A percentile compares a stretch with the other conserved stretches of the same genome.
These are phyloP conservation scores for Drosophila pseudotakahashii DNA, from an alignment of 2,888 invertebrate genomes.

Conservation along the genomic window DNA sequence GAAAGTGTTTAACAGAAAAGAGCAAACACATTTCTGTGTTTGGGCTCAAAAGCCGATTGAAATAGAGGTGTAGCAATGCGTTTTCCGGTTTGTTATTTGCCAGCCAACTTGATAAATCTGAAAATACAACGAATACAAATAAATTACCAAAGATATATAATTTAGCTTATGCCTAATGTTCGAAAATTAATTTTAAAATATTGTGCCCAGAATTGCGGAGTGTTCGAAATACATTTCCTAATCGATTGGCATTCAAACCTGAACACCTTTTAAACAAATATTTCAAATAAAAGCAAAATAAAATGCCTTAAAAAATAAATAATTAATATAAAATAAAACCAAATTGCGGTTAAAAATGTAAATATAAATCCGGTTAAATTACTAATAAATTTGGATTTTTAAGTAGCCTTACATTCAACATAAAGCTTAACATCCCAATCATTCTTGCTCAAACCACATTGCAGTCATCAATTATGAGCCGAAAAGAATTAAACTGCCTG, in stretches of 20 bases:
- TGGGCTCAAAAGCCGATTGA: constrained; percentile 11
- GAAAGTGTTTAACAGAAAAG: constrained; percentile 50
- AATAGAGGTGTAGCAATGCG: constrained; percentile 3
- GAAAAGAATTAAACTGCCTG: constrained; percentile 46
- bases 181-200: too few species aligned
- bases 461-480: constrained; percentile 12
- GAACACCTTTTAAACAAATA: too few species aligned
- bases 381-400: background rate
- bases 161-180: too few species aligned
- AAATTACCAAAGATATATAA: background rate
- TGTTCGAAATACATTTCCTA: too few species aligned
- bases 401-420: background rate
- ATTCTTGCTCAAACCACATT: background rate
- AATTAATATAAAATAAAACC: too few species aligned
- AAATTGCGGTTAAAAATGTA: background rate
- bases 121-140: background rate
- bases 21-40: constrained; percentile 62
- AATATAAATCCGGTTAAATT: background rate
- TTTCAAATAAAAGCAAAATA: too few species aligned
- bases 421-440: background rate
- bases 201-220: too few species aligned
- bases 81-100: background rate
- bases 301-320: too few species aligned
- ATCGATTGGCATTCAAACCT: too few species aligned
- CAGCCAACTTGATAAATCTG: constrained; percentile 2